Conservation (phyloP, 2,113 vertebrate genomes). For the Sorex fumeus region DNA sequence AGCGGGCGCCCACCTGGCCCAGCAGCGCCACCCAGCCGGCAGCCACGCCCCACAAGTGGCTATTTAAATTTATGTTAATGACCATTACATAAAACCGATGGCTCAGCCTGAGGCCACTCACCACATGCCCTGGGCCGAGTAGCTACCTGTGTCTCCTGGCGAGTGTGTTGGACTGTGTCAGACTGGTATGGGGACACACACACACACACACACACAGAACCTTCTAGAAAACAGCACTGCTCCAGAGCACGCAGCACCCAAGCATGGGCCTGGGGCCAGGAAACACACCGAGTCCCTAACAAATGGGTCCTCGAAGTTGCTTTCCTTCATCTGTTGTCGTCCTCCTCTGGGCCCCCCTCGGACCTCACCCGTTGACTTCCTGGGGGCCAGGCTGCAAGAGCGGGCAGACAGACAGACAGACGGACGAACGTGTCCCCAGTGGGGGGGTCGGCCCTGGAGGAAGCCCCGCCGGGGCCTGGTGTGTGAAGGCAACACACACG, state of each 20-base stretch:
- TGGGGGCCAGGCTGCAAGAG: not conserved
- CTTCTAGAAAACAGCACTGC: not conserved
- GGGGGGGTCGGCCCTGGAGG: too few species aligned
- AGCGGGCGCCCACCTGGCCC: too few species aligned
- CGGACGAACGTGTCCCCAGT: not conserved
- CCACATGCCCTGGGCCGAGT: not conserved
- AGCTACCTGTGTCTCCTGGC: not conserved
- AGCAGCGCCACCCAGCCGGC: fast-evolving
- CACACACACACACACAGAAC: not conserved
- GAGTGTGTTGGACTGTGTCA: fast-evolving
- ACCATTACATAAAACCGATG: not conserved
- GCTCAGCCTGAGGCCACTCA: not conserved
- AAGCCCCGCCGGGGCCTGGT: not conserved
- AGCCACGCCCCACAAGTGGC: not conserved
- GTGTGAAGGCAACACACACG: not conserved
- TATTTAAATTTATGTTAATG: not conserved
- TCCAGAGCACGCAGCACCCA: not conserved
- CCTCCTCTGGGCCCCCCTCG: too few species aligned
- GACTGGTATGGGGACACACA: fast-evolving
- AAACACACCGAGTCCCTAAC: not conserved
- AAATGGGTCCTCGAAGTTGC: fast-evolving
- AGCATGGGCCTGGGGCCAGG: not conserved
- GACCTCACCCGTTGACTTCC: not conserved
- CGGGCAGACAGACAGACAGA: not conserved
- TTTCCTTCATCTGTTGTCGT: not conserved